These are phyloP conservation scores for Orchesella cincta DNA, from an alignment of 1,140 invertebrate genomes.

Conservation along the genomic window DNA sequence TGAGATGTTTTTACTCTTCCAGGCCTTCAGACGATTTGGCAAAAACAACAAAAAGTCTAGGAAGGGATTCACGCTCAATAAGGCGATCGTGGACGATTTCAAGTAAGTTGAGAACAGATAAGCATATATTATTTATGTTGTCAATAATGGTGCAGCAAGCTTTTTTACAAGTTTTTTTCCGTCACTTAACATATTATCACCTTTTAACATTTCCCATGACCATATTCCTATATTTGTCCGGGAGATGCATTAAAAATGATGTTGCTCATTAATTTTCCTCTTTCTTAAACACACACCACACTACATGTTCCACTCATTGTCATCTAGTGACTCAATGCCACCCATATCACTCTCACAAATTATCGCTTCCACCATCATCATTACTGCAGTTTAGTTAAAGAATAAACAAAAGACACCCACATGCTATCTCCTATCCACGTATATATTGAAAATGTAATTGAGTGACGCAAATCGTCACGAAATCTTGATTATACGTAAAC, in stretches of 20 bases:
- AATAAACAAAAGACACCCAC: background rate
- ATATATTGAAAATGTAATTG: too few relatives aligned
- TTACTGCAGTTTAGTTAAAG: background rate
- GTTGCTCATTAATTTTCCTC: background rate
- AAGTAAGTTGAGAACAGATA: conserved; percentile 24
- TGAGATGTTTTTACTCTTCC: conserved; percentile 7
- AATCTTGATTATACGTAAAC: too few relatives aligned
- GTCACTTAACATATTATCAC: background rate
- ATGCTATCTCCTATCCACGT: too few relatives aligned
- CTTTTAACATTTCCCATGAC: background rate
- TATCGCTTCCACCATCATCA: too few relatives aligned
- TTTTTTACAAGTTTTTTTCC: background rate
- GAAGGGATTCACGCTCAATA: conserved; percentile 41
- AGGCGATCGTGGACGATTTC: conserved; percentile 44
- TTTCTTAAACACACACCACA: background rate
- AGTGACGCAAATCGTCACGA: too few relatives aligned
- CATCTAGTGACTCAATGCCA: conserved; percentile 5
- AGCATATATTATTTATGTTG: background rate
- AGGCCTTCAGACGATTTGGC: conserved; percentile 39
- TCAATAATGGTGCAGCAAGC: background rate
- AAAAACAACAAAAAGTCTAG: conserved; percentile 37
- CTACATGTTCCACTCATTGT: conserved; percentile 6
- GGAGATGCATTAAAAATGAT: conserved; percentile 5
- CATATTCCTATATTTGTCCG: conserved; percentile 11
- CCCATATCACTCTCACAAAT: background rate